Conservation (phyloP, 2,113 vertebrate species). For the Nothobranchius furzeri region DNA sequence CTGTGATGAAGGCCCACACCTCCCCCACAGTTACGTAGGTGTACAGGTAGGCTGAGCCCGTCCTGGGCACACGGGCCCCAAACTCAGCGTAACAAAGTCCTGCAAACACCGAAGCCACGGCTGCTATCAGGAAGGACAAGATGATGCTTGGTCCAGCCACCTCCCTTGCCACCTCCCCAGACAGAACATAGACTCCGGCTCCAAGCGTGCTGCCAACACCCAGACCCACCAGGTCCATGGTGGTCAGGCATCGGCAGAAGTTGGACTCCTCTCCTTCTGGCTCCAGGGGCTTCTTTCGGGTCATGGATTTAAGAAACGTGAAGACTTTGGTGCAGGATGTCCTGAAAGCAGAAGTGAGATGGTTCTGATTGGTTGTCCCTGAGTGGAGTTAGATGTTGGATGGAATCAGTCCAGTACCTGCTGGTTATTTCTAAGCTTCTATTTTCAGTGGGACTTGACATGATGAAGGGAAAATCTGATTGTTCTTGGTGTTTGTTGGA, state of each 20-base stretch:
- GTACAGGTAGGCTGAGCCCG: constrained; percentile 53
- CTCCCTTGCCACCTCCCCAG: constrained; percentile 40
- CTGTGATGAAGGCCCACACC: constrained; percentile 47
- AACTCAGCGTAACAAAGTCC: constrained; percentile 56
- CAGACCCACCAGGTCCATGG: constrained; percentile 46
- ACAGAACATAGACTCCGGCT: constrained; percentile 37
- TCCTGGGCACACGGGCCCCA: constrained; percentile 41
- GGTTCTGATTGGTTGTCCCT: rapidly evolving
- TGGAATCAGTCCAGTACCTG: constrained; percentile 15
- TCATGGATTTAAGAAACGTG: constrained; percentile 6
- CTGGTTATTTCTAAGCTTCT: neutral
- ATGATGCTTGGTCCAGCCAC: constrained; percentile 46
- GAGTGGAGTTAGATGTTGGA: no score
- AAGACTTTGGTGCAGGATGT: constrained; percentile 5
- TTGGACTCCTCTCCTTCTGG: constrained; percentile 30
- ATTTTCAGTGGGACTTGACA: neutral
- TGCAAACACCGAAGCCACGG: constrained; percentile 34
- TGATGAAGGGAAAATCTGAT: neutral
- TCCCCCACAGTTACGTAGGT: constrained; percentile 48
- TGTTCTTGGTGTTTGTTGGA: neutral
- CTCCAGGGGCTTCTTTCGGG: constrained; percentile 40
- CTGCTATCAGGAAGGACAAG: constrained; percentile 47
- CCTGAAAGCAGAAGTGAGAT: constrained; percentile 1
- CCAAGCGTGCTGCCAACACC: constrained; percentile 51
- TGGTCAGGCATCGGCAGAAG: constrained; percentile 42